Base-by-base conservation (phyloP, 2,797 vertebrate genomes). In the Rhinichthys osculus region DNA sequence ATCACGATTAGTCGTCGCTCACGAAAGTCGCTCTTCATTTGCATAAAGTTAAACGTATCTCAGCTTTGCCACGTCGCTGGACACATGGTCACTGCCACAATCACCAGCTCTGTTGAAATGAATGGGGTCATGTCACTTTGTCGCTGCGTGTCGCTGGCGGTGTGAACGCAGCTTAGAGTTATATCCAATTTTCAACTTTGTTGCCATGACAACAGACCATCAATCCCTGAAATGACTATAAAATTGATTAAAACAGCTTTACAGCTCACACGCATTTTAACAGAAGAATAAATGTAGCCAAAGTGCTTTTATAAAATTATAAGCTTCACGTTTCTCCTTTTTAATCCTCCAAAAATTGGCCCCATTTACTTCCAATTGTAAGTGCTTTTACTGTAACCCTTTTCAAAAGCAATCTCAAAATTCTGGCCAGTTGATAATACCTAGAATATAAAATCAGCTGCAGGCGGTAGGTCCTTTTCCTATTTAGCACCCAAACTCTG, bases 231-330 rank as follows among this genome's bases (percentile, higher is more conserved):
- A 40, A 70, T 40, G 19, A 40, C 35, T 38, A 38, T 62, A 21
- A 21, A 42, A 27, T n/a, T 16, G 0, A 50, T 47, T 50, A 73
- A 27, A 30, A 73, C 7, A 50, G 7, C 4, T 73, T 50, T 73
- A 3, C 14, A 73, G 27, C n/a, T 73, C 44, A 50, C 47, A 42
- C 13, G 44, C 23, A 7, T 47, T 72, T 44, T 27, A 72, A 27
- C 7, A 27, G 14, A 47, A 47, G 1, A 47, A 27, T 72, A 4
- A 9, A 17, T 4, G 7, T 30, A 19, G 17, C 17, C 16, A 17
- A 27, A 73, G 62, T 64, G 27, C 13, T 73, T 50, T 47, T 47
- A 47, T 27, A 73, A 73, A 73, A 72, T 72, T 16, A 72, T 47
- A 47, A 73, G 16, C n/a, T 50, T 30, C 42, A 73, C 71, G 47